A percentile compares a stretch with the other conserved stretches of the same genome.
phyloP scores from a whole-genome alignment of 2,888 invertebrate genomes.

The Cloeon dipterum region DNA sequence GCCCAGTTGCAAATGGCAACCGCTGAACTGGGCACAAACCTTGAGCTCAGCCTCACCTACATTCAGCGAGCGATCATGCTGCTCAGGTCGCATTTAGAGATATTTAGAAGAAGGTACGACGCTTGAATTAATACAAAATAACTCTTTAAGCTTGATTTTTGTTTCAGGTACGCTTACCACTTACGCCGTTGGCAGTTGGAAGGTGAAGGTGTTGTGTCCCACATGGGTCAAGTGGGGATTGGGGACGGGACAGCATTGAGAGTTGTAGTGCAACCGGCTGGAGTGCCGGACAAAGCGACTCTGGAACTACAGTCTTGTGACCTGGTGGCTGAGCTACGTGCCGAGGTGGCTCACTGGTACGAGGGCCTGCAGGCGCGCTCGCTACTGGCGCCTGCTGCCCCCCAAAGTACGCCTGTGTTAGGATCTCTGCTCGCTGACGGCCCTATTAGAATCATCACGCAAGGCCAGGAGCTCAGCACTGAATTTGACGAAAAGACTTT shows the following conservation, averaged over 20 bases:
- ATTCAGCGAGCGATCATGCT: constrained; percentile 75
- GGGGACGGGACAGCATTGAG: constrained; percentile 39
- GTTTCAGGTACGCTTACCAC: constrained; percentile 57
- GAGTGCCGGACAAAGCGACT: constrained; percentile 56
- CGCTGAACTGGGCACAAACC: constrained; percentile 34
- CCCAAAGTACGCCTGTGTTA: constrained; percentile 27
- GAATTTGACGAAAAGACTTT: constrained; percentile 83
- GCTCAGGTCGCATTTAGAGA: constrained; percentile 80
- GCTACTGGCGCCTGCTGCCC: constrained; percentile 8
- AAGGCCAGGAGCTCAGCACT: constrained; percentile 72
- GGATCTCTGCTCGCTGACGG: constrained; percentile 56
- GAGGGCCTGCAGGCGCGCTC: constrained; percentile 26
- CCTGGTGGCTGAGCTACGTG: constrained; percentile 73
- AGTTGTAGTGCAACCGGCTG: constrained; percentile 70
- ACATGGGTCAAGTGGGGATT: constrained; percentile 32
- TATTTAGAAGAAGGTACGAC: constrained; percentile 50
- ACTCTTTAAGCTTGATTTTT: constrained; percentile 1
- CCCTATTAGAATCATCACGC: constrained; percentile 71
- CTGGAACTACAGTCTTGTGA: constrained; percentile 66
- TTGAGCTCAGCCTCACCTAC: constrained; percentile 64
- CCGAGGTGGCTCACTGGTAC: constrained; percentile 94
- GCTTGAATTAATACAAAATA: background rate
- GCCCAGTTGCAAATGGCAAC: constrained; percentile 68
- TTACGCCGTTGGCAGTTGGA: constrained; percentile 73
- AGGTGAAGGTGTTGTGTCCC: constrained; percentile 53